These are phyloP conservation scores for Mus musculus DNA, from an alignment of 2,113 vertebrate genomes.

Conservation along the genomic window DNA sequence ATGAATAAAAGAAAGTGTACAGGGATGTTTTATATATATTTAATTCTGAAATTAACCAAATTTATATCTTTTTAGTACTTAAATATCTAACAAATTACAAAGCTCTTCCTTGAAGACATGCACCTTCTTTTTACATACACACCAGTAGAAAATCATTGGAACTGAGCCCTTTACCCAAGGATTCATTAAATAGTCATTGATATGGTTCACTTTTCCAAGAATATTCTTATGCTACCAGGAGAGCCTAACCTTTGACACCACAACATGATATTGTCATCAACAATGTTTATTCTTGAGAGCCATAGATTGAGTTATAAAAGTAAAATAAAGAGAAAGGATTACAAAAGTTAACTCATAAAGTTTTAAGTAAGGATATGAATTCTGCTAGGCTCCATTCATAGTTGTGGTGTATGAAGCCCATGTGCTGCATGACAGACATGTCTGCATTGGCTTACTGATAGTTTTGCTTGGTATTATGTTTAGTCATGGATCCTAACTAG, in stretches of 20 bases:
- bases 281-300: neutral
- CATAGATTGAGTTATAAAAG: neutral
- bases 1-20: neutral
- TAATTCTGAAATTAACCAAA: neutral
- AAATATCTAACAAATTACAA: neutral
- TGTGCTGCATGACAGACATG: neutral
- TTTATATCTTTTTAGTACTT: neutral
- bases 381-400: neutral
- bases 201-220: conserved; percentile 25
- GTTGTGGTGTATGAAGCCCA: neutral
- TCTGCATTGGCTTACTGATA: neutral
- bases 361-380: neutral
- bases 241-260: neutral
- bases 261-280: neutral
- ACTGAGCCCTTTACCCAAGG: neutral
- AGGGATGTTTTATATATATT: neutral
- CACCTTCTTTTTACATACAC: neutral
- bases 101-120: neutral
- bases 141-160: neutral
- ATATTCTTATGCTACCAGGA: neutral
- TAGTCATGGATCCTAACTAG: neutral
- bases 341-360: neutral
- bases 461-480: neutral
- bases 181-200: neutral
- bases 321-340: neutral